Conservation (phyloP, 2,797 vertebrate species). For the Heliangelus exortis region DNA sequence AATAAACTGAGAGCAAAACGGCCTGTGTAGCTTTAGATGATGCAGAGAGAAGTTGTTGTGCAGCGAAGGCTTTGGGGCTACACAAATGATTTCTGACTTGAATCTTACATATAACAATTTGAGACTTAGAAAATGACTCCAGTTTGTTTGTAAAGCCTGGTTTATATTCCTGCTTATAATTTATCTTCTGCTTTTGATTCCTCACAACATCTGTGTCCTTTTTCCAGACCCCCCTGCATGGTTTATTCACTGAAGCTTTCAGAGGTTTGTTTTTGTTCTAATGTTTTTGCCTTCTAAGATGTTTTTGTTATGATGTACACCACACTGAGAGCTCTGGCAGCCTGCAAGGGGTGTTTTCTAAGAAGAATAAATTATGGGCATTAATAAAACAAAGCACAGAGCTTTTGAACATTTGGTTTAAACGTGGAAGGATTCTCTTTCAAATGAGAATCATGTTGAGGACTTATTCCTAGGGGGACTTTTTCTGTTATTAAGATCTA, state of each 20-base stretch:
- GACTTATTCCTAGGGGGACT: slow-evolving; percentile 55
- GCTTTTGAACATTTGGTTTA: slow-evolving; percentile 70
- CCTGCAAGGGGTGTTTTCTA: slow-evolving; percentile 49
- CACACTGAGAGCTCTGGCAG: slow-evolving; percentile 64
- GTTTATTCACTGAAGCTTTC: slow-evolving; percentile 62
- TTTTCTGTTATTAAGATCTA: slow-evolving; percentile 59
- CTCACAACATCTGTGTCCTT: slow-evolving; percentile 56
- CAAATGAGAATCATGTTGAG: slow-evolving; percentile 51
- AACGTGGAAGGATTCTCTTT: slow-evolving; percentile 60
- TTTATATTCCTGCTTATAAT: slow-evolving; percentile 58
- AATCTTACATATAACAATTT: neutral
- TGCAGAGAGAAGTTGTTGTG: neutral
- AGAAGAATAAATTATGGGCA: slow-evolving; percentile 68
- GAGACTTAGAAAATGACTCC: slow-evolving; percentile 13
- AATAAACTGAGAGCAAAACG: neutral
- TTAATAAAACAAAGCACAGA: slow-evolving; percentile 64
- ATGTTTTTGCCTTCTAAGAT: slow-evolving; percentile 36
- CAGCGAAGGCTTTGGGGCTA: neutral
- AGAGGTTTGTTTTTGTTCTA: slow-evolving; percentile 61
- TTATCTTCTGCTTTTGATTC: slow-evolving; percentile 68
- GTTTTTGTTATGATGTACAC: slow-evolving; percentile 62
- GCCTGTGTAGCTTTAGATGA: neutral
- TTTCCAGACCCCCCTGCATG: slow-evolving; percentile 61
- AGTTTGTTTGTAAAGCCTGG: slow-evolving; percentile 30
- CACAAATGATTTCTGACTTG: neutral